Evolutionary conservation across 2,888 invertebrate species (phyloP), one percentile per base, ranked within the genome.

Genomic region (Apodemia mormo): DNA sequence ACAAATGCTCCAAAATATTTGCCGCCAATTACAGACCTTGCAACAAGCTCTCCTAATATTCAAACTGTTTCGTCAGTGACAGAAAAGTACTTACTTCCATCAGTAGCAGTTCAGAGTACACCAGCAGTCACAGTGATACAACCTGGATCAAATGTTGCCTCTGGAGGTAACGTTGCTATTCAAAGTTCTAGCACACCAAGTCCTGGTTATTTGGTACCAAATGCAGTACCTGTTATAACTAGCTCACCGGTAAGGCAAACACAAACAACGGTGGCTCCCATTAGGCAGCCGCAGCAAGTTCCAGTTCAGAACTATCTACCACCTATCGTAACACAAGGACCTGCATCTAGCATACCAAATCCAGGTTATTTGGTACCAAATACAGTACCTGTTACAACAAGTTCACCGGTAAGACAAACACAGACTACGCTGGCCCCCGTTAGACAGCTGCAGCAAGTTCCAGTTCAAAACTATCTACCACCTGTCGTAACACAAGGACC

Each of bases 1-100:
- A 90, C 89, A 30, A 90, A 81, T 71, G 90, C 88, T 61, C 89
- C 89, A 14, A 81, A 81, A 76, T 92, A 91, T 78, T 82, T 91
- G 71, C 91, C 90, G 8, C 91, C 91, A 5, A 71, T 69, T 40
- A 67, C 72, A 40, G 73, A 73, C 65, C 76, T 70, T 14, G 75
- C 77, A 12, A 74, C 75, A 22, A 76, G 77, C 70, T 74, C 77
- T 7, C 66, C 73, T n/a, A 77, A 73, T 66, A 72, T 73, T 61
- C 76, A 74, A 54, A 66, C 74, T 61, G 73, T 69, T 71, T 70
- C 74, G 68, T 68, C 74, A 68, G 54, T 61, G n/a, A 67, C 66
- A n/a, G 80, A 82, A 52, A 74, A 77, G 58, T 85, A 86, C 70
- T 72, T 86, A 49, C 84, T 87, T 12, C 81, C 83, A 5, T 67